Evolutionary conservation across 37 sponge, comb jelly and placozoan species (phyloP), one percentile per base, ranked within the genome.

Genomic region (Halichondria panicea): DNA sequence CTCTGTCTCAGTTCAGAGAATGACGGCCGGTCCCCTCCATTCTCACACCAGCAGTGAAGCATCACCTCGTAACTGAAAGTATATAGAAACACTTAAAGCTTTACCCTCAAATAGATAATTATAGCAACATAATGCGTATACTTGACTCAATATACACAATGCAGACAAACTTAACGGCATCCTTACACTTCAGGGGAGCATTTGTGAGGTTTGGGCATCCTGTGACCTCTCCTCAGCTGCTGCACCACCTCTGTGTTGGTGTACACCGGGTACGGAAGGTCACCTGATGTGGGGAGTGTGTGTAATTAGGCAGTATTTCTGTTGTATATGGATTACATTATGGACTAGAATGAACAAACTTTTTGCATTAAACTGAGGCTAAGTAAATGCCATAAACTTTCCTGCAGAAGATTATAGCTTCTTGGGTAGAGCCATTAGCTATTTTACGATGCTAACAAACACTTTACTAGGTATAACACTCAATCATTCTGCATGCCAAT

Each of bases 131-230:
- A 18, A 48, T 48, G 52, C 11, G 13, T 18, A 48, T 48, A 48
- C 52, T 19, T 63, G 63, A 19, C 34, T 63, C 19, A 34, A 5
- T 32, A 19, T 8, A 8, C 7, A 22, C 63, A 30, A 33, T 31
- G 1, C 34, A 63, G 63, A 63, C 63, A 28, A n/a, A 35, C 13
- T 9, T 6, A 65, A 3, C 19, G 1, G 4, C 33, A 18, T 22
- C 37, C 88, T 82, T 55, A 90, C 91, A 90, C 66, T 60, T 84
- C 81, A 2, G 70, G 30, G 18, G 91, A 84, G 62, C 91, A 90
- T 38, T 70, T 90, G 8, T 70, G 52, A 66, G 91, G 91, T 54
- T 72, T 75, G 7, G 57, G 66, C 75, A 90, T 48, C 30, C 91
- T 34, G 30, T 84, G 71, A 1, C 91, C 91, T 11, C 21, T 11